Conservation (phyloP, 2,113 vertebrate species). For the Salvelinus sp. region DNA sequence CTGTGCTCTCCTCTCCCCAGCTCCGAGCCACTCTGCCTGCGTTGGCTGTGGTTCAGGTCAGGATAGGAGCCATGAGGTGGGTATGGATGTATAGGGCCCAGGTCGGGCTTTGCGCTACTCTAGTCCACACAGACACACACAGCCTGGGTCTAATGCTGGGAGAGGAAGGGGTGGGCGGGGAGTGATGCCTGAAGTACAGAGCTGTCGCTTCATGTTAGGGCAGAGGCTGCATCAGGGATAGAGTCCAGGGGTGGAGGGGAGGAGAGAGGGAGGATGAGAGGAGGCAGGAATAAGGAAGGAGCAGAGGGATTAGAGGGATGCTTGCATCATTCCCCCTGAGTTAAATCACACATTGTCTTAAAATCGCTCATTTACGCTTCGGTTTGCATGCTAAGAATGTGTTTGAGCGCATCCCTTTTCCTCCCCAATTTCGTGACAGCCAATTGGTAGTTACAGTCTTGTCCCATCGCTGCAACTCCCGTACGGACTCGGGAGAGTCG, state of each 20-base stretch:
- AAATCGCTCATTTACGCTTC: too few relatives aligned
- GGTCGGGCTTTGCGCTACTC: neutral
- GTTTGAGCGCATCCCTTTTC: too few relatives aligned
- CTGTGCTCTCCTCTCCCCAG: neutral
- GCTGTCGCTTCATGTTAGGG: neutral
- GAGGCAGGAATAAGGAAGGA: neutral
- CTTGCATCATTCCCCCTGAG: neutral
- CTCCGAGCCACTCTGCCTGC: neutral
- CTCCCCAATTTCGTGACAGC: too few relatives aligned
- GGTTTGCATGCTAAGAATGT: too few relatives aligned
- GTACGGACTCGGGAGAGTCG: too few relatives aligned
- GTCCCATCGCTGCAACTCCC: too few relatives aligned
- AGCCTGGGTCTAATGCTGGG: neutral
- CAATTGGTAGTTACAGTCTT: too few relatives aligned
- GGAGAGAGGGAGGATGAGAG: neutral
- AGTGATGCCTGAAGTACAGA: neutral
- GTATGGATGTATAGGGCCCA: neutral
- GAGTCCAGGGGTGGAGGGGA: neutral
- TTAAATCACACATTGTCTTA: neutral
- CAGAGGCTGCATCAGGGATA: neutral
- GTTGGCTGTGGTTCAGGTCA: neutral
- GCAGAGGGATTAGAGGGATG: neutral
- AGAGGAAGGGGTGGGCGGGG: neutral
- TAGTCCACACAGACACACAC: neutral
- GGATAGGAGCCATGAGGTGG: neutral